Evolutionary conservation across 2,888 invertebrate genomes (phyloP), one percentile per base, ranked within the genome.

Genomic region (Melinaea menophilus): DNA sequence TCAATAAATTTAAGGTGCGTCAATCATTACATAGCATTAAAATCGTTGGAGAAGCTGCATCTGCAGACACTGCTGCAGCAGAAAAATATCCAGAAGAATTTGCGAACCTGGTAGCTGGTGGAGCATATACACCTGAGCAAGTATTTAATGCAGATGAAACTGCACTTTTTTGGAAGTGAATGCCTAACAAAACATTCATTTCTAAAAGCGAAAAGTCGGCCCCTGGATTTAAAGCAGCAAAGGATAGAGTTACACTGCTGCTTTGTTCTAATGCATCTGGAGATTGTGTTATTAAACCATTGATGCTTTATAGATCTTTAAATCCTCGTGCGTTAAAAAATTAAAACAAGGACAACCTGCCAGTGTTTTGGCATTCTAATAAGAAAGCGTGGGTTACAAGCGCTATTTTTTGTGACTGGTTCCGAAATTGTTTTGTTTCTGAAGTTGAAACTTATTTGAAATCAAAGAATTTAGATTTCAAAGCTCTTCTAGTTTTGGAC

Each of bases 291-390:
- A 67, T 65, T 64, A 71, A 68, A 13, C 67, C 69, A 63, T 61
- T 69, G 55, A 70, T 71, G 69, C 61, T 71, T 70, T 69, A 70
- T 57, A 69, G 63, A 69, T 72, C 67, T 46, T 61, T 69, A 41
- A 71, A 67, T 69, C 66, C 71, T 67, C 69, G 63, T 11, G 63
- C 66, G 48, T 69, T 69, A 62, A 69, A 68, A 71, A 67, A 69
- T 59, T 61, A 68, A 66, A 67, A 70, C 64, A 69, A 70, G 46
- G 64, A 64, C 65, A 47, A 63, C 61, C 62, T 70, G 60, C 69
- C 70, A 68, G 71, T 72, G 63, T 68, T 71, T 70, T 74, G 74
- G 73, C 68, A 67, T 69, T 63, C 71, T 67, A 73, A 74, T 69
- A 67, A 70, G 64, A 72, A 72, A 72, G 69, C 72, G 58, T 73